Evolutionary conservation across 2,113 vertebrate genomes (phyloP), one percentile per base, ranked within the genome.

Genomic region (Mastomys natalensis): DNA sequence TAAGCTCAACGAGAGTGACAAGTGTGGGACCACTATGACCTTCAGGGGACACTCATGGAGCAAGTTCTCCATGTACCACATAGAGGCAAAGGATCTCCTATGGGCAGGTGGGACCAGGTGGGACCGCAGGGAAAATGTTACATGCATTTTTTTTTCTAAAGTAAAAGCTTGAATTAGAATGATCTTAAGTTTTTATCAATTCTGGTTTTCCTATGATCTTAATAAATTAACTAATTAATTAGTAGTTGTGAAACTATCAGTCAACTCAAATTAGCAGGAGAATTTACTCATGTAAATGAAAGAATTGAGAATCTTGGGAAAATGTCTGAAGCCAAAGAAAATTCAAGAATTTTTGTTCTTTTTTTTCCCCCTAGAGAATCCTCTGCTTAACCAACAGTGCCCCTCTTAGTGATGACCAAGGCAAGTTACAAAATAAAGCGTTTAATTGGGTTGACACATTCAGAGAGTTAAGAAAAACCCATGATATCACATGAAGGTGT

Each of bases 251-350:
- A 22, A 24, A 72, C 31, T 62, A 87, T 12, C 37, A 31, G 26
- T 24, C 91, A 97, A 76, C 34, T 87, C 64, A 68, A 60, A 87
- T 62, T 22, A 78, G 11, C 5, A 87, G 48, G 29, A 95, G n/a
- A 87, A 58, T 34, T 93, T 93, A 80, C 43, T 91, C 34, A 70
- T 60, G 15, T 17, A 13, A 91, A 96, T 78, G 76, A 93, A 91
- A 12, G 22, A 91, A 45, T 74, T 51, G 95, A 93, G 34, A n/a
- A 86, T 43, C 48, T 86, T 55, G 7, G 2, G 29, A 19, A n/a
- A 85, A 51, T 40, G 64, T 26, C 37, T 43, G 19, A 94, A 26
- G 55, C 43, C 19, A 81, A 80, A 90, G 5, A 85, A 87, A 73
- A 73, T 85, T 88, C 22, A 94, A 62, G 34, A 89, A 85, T 55